phyloP scores from a whole-genome alignment of 2,888 invertebrate species.

The Diploptera punctata region DNA sequence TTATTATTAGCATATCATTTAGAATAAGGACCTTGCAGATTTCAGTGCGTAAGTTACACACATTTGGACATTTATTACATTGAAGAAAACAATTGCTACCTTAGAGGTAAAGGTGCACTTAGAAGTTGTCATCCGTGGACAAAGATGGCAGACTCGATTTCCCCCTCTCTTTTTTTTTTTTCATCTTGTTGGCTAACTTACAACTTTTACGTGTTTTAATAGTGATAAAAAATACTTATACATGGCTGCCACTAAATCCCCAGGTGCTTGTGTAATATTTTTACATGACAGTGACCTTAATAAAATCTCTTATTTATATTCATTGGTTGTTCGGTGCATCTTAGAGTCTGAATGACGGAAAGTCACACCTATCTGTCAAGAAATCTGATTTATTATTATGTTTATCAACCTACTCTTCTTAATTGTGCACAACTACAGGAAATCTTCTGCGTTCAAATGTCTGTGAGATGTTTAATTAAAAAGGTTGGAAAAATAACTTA shows the following conservation, averaged over 20 bases:
- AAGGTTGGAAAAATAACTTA: too few species aligned
- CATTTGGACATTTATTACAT: too few species aligned
- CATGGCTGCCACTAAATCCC: not conserved
- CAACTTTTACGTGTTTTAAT: not conserved
- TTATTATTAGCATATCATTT: too few species aligned
- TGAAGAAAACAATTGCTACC: too few species aligned
- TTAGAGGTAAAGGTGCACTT: too few species aligned
- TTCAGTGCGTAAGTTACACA: too few species aligned
- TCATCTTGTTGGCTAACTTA: not conserved
- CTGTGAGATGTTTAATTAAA: too few species aligned
- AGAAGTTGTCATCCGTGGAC: too few species aligned
- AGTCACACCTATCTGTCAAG: not conserved
- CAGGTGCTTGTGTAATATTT: constrained; percentile 14
- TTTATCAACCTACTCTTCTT: not conserved
- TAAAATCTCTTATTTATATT: not conserved
- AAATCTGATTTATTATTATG: not conserved
- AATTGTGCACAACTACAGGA: too few species aligned
- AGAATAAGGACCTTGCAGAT: too few species aligned
- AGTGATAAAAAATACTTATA: not conserved
- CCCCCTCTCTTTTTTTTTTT: not conserved
- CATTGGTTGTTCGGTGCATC: not conserved
- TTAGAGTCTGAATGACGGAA: not conserved
- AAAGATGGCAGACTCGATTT: not conserved
- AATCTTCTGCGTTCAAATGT: too few species aligned
- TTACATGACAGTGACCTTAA: constrained; percentile 22